Evolutionary conservation across 2,888 invertebrate species (phyloP), one percentile per base, ranked within the genome.

Genomic region (Acanthosoma haemorrhoidale): DNA sequence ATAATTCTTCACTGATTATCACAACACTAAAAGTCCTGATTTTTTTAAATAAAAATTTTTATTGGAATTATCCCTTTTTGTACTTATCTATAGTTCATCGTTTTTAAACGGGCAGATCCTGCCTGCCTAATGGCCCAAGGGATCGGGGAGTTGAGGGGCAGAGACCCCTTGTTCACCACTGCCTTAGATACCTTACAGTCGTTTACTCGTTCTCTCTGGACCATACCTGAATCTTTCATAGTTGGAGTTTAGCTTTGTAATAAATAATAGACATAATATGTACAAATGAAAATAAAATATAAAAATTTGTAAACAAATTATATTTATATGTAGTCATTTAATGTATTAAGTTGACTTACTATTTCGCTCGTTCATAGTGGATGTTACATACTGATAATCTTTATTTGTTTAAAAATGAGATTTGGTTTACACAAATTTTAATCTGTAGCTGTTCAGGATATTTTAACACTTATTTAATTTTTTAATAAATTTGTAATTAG

Each of bases 121-220:
- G n/a, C n/a, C n/a, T n/a, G 5, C 29, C 21, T 25, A 8, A 25
- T 21, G 51, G 51, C 51, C 51, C 51, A 51, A 25, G 51, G 51
- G 51, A 51, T 51, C 51, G 51, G 51, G 51, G 51, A 51, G 13
- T 51, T 51, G 3, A 51, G 51, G 51, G 51, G 51, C n/a, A 25
- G 6, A 25, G 5, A 51, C 51, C 51, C 16, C 51, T 51, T 51
- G 51, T 51, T 21, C 29, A 51, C 51, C 64, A 64, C 64, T 64
- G 64, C 64, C 64, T 64, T 64, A 64, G 15, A 21, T 64, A 63
- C 38, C 63, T 64, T 36, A 9, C 41, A 64, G 38, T 64, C 64
- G 11, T 41, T 64, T 15, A n/a, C 41, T 41, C 64, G 31, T 18
- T 64, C 64, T 64, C 64, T 64, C 64, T 64, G 25, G 64, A 29